Percentiles rank a stretch among this genome's conserved stretches.
Evolutionary conservation across 2,797 vertebrate genomes (phyloP).

Genomic region (Micromesistius poutassou): DNA sequence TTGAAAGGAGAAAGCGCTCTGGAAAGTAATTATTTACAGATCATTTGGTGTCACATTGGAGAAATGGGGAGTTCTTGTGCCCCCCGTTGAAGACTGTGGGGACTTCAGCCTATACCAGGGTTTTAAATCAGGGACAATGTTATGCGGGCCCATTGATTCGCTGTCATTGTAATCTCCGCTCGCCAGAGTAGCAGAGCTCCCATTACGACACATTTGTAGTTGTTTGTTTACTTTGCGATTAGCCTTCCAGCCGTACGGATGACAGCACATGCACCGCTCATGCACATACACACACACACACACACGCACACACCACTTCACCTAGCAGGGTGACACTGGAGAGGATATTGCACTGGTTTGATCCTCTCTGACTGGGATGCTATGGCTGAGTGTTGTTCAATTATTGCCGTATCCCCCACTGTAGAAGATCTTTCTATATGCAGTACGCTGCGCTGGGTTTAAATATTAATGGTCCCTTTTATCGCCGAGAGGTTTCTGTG

Average conservation of each 20-base stretch:
- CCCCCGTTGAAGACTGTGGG: conserved; percentile 31
- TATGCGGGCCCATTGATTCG: conserved; percentile 61
- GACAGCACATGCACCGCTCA: conserved; percentile 14
- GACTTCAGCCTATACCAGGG: conserved; percentile 39
- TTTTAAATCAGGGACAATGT: conserved; percentile 59
- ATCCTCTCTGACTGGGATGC: conserved; percentile 16
- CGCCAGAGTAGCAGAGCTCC: conserved; percentile 42
- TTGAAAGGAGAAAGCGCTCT: conserved; percentile 3
- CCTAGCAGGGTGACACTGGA: conserved; percentile 11
- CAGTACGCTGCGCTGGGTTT: conserved; percentile 18
- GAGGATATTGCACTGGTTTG: conserved; percentile 23
- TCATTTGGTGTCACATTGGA: conserved; percentile 28
- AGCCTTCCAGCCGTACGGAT: conserved; percentile 40
- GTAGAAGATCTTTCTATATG: conserved; percentile 7
- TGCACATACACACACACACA: not conserved
- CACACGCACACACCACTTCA: not conserved
- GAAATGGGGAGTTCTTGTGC: conserved; percentile 25
- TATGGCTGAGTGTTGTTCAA: conserved; percentile 23
- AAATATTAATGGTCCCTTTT: conserved; percentile 47
- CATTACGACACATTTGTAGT: conserved; percentile 51
- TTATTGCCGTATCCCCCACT: conserved; percentile 4
- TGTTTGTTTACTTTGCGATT: conserved; percentile 61
- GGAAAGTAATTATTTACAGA: conserved; percentile 17
- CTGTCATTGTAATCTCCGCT: conserved; percentile 65
- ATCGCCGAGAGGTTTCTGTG: conserved; percentile 33